Percentiles rank a stretch among this genome's conserved stretches.
phyloP scores from a whole-genome alignment of 1,140 invertebrate genomes.

The Ridgeia piscesae region DNA sequence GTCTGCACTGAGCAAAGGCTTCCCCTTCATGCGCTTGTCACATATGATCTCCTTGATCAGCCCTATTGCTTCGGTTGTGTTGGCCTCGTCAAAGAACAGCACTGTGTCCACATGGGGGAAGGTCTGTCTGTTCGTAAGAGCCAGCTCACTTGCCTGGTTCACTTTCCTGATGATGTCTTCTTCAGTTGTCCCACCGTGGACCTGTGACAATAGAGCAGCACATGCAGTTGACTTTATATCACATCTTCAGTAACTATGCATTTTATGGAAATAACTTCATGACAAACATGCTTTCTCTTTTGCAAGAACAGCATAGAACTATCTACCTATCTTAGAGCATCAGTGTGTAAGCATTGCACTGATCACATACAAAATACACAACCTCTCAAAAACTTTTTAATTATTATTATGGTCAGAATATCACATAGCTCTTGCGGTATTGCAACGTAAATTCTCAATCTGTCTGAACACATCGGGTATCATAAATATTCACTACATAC shows the following conservation, averaged over 20 bases:
- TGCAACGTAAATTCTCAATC: too few relatives aligned
- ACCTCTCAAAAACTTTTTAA: too few relatives aligned
- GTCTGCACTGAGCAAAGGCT: conserved; percentile 33
- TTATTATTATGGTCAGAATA: too few relatives aligned
- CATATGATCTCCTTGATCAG: conserved; percentile 55
- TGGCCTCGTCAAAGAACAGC: conserved; percentile 55
- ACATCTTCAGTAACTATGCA: not conserved
- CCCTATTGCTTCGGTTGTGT: conserved; percentile 53
- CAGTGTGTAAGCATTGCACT: too few relatives aligned
- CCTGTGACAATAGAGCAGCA: conserved; percentile 30
- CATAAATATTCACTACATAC: too few relatives aligned
- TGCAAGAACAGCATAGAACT: too few relatives aligned
- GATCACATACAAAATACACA: too few relatives aligned
- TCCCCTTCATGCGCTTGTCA: conserved; percentile 44
- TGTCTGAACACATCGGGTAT: too few relatives aligned
- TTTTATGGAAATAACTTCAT: not conserved
- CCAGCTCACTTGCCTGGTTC: conserved; percentile 38
- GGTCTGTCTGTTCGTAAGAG: conserved; percentile 35
- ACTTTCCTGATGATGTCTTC: conserved; percentile 45
- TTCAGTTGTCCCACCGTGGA: conserved; percentile 50
- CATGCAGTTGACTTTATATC: not conserved
- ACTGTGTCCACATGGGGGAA: conserved; percentile 44
- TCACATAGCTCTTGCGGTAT: too few relatives aligned
- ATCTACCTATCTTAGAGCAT: too few relatives aligned
- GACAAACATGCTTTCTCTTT: not conserved